Evolutionary conservation across 2,113 vertebrate genomes (phyloP), one percentile per base, ranked within the genome.

Genomic region (Lipotes vexillifer): DNA sequence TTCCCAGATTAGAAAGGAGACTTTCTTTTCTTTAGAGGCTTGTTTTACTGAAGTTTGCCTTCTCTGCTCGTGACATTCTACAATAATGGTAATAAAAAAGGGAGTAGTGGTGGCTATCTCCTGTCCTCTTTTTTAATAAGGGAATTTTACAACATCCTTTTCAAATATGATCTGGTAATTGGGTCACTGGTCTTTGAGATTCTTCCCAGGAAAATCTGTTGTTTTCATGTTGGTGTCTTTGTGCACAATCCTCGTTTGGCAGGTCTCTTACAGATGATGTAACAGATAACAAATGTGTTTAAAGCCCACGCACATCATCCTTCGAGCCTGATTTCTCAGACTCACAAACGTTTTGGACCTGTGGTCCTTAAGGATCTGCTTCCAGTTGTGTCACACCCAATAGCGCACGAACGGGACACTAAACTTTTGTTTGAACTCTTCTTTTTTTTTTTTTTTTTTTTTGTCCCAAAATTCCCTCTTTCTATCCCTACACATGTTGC

Each of bases 81-180:
- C 55, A 61, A 92, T 71, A 55, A 92, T 21, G 49, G 63, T 52
- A 74, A 88, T 96, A 57, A 96, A 94, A 90, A 77, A 36, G 72
- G 63, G 57, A 78, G 7, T 0, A 15, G 46, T 14, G 27, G 27
- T 10, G 10, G 18, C 33, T 38, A 1, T 49, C 44, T 88, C 38
- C 72, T 4, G 0, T n/a, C 12, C 33, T 69, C 57, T 38, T 38
- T 86, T 82, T 86, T 87, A 93, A 93, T 77, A 33, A 75, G 75
- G 88, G 69, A 46, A 82, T 92, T 96, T 97, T 93, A 94, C 3
- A 61, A 77, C 36, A 74, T 85, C 46, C 59, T 88, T 95, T 92
- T 68, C 97, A 97, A 95, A 95, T 88, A 88, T 57, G 91, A 95
- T 72, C 96, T 77, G 77, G 90, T 75, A 46, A 82, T n/a, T 86